Percentiles rank a stretch among this genome's conserved stretches.
Evolutionary conservation across 2,113 vertebrate genomes (phyloP).

Genomic region (Lophura nycthemera): DNA sequence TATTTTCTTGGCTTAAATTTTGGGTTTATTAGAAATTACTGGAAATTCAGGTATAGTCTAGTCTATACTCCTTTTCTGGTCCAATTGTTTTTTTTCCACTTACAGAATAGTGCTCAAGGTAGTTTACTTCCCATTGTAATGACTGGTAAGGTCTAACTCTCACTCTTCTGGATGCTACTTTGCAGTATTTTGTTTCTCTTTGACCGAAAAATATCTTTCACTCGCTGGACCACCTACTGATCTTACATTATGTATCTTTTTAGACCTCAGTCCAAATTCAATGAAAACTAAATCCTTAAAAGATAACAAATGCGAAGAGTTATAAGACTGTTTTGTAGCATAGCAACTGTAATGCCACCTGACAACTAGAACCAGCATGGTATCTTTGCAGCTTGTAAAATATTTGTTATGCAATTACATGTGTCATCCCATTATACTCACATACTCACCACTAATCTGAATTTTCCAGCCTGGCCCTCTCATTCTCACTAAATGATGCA

Average conservation of each 20-base stretch:
- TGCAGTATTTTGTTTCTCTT: neutral
- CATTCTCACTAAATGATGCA: neutral
- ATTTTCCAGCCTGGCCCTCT: neutral
- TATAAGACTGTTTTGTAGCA: neutral
- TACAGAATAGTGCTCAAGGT: neutral
- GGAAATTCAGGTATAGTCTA: neutral
- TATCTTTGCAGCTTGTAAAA: neutral
- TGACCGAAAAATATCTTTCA: neutral
- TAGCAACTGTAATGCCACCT: neutral
- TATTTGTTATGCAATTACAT: neutral
- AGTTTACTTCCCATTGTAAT: neutral
- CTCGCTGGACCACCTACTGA: neutral
- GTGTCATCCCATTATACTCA: neutral
- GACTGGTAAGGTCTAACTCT: neutral
- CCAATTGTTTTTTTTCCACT: neutral
- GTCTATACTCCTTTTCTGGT: neutral
- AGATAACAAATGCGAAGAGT: neutral
- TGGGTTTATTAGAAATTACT: neutral
- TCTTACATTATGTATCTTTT: neutral
- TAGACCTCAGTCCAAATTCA: neutral
- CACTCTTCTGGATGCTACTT: neutral
- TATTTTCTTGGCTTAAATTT: neutral
- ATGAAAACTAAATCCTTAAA: no score
- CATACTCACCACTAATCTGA: neutral
- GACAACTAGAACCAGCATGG: no score